These are phyloP conservation scores for Umimayanthus kanabou DNA, from an alignment of 92 coral and sea anemone species.

Conservation along the genomic window DNA sequence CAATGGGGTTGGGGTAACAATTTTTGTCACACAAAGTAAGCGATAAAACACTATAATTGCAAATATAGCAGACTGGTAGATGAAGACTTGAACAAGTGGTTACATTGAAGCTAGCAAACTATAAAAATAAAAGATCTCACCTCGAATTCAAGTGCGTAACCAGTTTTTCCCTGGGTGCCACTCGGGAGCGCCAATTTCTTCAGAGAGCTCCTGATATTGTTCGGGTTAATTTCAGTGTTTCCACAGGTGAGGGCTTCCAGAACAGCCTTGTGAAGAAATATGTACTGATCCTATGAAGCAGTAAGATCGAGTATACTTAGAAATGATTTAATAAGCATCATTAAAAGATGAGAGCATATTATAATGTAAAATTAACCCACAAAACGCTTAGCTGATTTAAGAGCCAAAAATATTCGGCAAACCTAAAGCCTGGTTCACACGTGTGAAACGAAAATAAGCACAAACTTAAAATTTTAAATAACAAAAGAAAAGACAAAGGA, in stretches of 20 bases:
- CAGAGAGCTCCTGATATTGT: slow-evolving; percentile 48
- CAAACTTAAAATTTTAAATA: too few species aligned
- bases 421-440: too few species aligned
- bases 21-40: too few species aligned
- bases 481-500: too few species aligned
- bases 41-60: too few species aligned
- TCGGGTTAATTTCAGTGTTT: slow-evolving; percentile 66
- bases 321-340: too few species aligned
- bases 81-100: too few species aligned
- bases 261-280: slow-evolving; percentile 65
- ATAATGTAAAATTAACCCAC: neutral
- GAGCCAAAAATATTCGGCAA: too few species aligned
- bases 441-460: too few species aligned
- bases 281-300: slow-evolving; percentile 64
- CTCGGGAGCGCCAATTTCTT: slow-evolving; percentile 39
- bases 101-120: too few species aligned
- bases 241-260: slow-evolving; percentile 76
- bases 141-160: slow-evolving; percentile 51
- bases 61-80: too few species aligned
- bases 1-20: neutral
- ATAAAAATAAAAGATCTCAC: neutral
- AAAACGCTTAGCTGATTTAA: too few species aligned
- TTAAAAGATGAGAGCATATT: neutral
- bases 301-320: neutral
- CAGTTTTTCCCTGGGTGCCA: slow-evolving; percentile 31